Evolutionary conservation across 2,888 invertebrate genomes (phyloP).

Genomic region (Brachyopa scutellaris): DNA sequence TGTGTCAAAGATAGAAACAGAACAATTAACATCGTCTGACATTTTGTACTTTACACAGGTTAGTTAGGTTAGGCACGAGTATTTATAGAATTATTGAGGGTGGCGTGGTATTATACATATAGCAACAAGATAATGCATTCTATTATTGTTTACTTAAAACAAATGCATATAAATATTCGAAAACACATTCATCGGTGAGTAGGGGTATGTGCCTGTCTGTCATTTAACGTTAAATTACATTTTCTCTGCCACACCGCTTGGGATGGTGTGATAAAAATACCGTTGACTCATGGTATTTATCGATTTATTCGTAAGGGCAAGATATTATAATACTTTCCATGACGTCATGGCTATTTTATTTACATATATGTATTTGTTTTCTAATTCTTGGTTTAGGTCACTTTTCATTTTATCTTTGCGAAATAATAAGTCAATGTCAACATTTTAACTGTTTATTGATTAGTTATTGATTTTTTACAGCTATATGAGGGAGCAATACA

Average conservation of each 20-base stretch:
- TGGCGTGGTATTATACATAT: conserved; percentile 1
- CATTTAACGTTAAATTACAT: neutral
- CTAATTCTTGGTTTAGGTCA: neutral
- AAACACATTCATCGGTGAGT: too few relatives aligned
- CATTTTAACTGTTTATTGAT: neutral
- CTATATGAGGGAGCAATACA: too few relatives aligned
- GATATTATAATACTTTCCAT: neutral
- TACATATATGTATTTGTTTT: neutral
- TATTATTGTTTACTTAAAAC: neutral
- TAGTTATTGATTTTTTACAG: too few relatives aligned
- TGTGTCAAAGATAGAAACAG: conserved; percentile 27
- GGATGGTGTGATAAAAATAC: neutral
- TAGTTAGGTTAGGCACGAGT: too few relatives aligned
- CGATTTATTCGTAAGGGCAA: neutral
- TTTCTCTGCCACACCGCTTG: neutral
- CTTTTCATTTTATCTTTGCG: neutral
- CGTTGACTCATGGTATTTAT: neutral
- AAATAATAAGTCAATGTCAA: neutral
- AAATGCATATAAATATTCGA: neutral
- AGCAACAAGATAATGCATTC: neutral
- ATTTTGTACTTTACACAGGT: neutral
- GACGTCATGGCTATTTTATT: neutral
- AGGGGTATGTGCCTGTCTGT: too few relatives aligned
- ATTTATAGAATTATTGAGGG: neutral
- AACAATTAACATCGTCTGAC: conserved; percentile 11